Percentiles rank a stretch among this genome's conserved stretches.
Conservation (phyloP, 2,113 vertebrate genomes). For the Argyrosomus japonicus region DNA sequence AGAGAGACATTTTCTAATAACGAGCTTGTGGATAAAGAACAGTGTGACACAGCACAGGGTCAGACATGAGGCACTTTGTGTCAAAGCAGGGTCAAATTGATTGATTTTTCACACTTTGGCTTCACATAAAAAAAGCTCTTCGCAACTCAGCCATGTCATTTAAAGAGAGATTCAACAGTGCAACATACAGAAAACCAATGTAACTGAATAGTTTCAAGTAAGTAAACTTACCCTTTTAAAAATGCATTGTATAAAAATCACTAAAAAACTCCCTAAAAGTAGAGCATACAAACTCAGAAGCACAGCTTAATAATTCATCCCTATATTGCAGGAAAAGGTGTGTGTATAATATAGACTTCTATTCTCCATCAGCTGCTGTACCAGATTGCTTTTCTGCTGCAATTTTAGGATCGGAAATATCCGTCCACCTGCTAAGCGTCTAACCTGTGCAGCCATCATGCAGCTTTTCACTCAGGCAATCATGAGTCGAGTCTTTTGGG, state of each 20-base stretch:
- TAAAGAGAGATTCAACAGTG: background rate
- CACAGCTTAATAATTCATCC: background rate
- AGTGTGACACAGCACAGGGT: background rate
- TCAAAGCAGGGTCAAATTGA: slow-evolving; percentile 34
- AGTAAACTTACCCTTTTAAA: background rate
- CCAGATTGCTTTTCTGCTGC: slow-evolving; percentile 19
- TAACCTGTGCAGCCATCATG: slow-evolving; percentile 41
- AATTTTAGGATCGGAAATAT: background rate
- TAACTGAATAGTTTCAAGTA: background rate
- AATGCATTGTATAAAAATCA: background rate
- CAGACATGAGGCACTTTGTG: slow-evolving; percentile 3
- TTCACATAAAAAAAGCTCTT: slow-evolving; percentile 11
- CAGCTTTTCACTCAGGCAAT: slow-evolving; percentile 59
- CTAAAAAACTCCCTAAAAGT: background rate
- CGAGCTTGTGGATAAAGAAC: slow-evolving; percentile 3
- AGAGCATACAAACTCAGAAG: background rate
- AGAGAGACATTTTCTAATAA: background rate
- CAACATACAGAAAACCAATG: background rate
- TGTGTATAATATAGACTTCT: background rate
- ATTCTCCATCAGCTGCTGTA: background rate
- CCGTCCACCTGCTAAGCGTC: slow-evolving; percentile 7
- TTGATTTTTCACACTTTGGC: slow-evolving; percentile 40
- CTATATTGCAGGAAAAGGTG: background rate
- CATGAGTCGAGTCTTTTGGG: slow-evolving; percentile 52
- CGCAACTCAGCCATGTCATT: slow-evolving; percentile 7